Evolutionary conservation across 2,113 vertebrate genomes (phyloP), one percentile per base, ranked within the genome.

Genomic region (Rhabdomys dilectus): DNA sequence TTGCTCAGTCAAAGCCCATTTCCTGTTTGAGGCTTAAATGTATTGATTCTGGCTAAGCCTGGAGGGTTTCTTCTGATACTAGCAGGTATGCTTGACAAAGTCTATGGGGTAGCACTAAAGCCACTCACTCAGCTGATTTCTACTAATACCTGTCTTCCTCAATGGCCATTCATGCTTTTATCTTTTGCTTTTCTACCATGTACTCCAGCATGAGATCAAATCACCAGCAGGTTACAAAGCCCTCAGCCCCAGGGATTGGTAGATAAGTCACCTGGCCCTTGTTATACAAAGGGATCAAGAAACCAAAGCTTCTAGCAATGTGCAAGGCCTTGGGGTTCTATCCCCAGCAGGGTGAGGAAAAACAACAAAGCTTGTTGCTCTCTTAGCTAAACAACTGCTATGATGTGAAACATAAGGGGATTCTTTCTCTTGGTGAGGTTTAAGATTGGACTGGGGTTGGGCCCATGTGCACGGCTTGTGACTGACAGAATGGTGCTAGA

Each of bases 201-300:
- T 93, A 95, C 97, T 97, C 97, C 96, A 96, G 97, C 96, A 96
- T 75, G 97, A 98, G 97, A 95, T 94, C 89, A 86, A 9, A 90
- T 97, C 97, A 95, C 97, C 97, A 95, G 96, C 96, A 96, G 97
- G 95, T 94, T 78, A 42, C 84, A 93, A 94, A 95, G 93, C 81
- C 96, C 95, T 97, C 95, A 48, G 97, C 97, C 97, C 97, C 97
- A 97, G 97, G 94, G 97, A 96, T 94, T 96, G 97, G 97, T 97
- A 98, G 97, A 97, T 96, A 84, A 1, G 73, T 16, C 39, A 48
- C 62, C 89, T 48, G 86, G 93, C 94, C 96, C 86, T 17, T 56
- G 10, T 66, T 96, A 76, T 56, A 8, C 70, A 82, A 93, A 93
- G 86, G 93, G 78, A 92, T 93, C 70, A 42, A 53, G 42, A 92